phyloP scores from a whole-genome alignment of 37 sponge, comb jelly and placozoan species.

The Bolinopsis microptera region DNA sequence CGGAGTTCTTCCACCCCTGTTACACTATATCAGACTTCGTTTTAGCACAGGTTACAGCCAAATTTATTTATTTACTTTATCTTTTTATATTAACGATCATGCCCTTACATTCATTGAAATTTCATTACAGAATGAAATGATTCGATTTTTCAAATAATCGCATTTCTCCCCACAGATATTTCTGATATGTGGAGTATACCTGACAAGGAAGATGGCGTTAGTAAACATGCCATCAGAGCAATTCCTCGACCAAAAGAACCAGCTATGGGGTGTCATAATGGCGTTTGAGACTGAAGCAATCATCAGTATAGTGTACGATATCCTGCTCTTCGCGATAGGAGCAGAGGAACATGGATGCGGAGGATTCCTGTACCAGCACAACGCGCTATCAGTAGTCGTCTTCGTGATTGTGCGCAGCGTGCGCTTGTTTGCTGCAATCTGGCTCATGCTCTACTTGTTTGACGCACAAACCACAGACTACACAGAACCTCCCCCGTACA shows the following conservation, averaged over 20 bases:
- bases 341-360: background rate
- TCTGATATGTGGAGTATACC: slow-evolving; percentile 63
- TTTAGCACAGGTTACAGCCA: slow-evolving; percentile 41
- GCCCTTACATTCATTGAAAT: too few relatives aligned
- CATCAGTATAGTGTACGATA: slow-evolving; percentile 43
- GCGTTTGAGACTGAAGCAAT: slow-evolving; percentile 55
- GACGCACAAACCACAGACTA: slow-evolving; percentile 58
- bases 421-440: slow-evolving; percentile 29
- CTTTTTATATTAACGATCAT: too few relatives aligned
- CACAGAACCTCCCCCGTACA: background rate
- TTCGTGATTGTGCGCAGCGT: background rate
- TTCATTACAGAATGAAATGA: background rate
- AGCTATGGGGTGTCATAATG: slow-evolving; percentile 48
- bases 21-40: slow-evolving; percentile 46
- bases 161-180: slow-evolving; percentile 52
- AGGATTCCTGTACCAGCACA: slow-evolving; percentile 53
- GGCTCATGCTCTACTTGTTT: slow-evolving; percentile 59
- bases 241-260: slow-evolving; percentile 44
- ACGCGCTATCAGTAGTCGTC: background rate
- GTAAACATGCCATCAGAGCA: slow-evolving; percentile 65
- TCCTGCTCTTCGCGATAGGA: background rate
- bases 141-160: background rate
- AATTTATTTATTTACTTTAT: too few relatives aligned
- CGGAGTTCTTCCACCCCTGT: slow-evolving; percentile 42
- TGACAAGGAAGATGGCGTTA: slow-evolving; percentile 24